Evolutionary conservation across 2,113 vertebrate species (phyloP).

Genomic region (Aphelocoma coerulescens): DNA sequence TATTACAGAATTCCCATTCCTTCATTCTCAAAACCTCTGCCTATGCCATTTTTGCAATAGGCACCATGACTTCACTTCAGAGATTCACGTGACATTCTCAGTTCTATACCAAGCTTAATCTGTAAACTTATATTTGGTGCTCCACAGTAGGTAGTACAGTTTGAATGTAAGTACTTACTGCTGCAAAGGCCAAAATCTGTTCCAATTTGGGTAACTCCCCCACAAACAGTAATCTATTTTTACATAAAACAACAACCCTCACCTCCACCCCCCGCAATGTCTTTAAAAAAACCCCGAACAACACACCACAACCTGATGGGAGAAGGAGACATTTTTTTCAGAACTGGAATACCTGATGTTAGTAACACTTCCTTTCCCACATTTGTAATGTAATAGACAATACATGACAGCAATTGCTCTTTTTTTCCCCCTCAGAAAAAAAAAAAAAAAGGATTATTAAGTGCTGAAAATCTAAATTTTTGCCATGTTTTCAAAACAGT

Average conservation of each 20-base stretch:
- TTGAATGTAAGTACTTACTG: neutral
- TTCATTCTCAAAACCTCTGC: neutral
- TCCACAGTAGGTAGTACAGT: neutral
- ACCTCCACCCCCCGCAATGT: accelerated
- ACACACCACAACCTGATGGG: neutral
- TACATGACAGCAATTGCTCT: accelerated
- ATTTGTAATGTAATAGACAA: neutral
- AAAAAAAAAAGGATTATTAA: neutral
- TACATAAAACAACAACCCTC: neutral
- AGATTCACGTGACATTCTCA: neutral
- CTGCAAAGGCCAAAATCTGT: neutral
- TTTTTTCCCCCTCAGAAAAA: accelerated
- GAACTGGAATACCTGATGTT: neutral
- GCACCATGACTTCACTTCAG: neutral
- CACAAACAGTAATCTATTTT: neutral
- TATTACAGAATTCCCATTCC: neutral
- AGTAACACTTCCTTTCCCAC: neutral
- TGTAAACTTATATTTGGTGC: neutral
- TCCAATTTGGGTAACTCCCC: neutral
- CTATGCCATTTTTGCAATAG: neutral
- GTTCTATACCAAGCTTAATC: neutral
- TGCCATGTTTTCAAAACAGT: neutral
- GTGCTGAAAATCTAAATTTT: neutral
- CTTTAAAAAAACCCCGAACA: neutral
- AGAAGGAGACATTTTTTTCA: neutral